These are phyloP conservation scores for Dipus sagitta DNA, from an alignment of 2,797 vertebrate genomes.

Conservation along the genomic window DNA sequence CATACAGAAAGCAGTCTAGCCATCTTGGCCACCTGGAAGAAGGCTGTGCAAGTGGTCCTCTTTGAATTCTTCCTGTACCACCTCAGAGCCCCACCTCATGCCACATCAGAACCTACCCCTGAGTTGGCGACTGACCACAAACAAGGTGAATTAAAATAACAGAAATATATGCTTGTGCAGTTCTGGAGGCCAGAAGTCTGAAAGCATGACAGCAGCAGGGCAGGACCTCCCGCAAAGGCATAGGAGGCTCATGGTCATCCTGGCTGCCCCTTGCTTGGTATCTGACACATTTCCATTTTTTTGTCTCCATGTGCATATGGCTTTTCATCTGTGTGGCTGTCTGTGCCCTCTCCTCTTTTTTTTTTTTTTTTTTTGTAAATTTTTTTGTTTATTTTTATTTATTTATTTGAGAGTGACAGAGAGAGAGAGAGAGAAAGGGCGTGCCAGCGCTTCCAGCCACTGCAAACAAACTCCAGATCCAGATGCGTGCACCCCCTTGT, in stretches of 20 bases:
- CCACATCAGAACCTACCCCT: neutral
- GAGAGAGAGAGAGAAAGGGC: too few relatives aligned
- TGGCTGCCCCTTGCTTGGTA: neutral
- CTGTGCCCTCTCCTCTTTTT: neutral
- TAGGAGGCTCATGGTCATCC: neutral
- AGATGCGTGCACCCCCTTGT: too few relatives aligned
- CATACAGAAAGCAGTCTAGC: neutral
- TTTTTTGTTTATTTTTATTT: too few relatives aligned
- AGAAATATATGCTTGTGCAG: neutral
- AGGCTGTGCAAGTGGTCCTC: neutral
- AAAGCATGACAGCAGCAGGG: neutral
- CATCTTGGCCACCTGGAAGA: too few relatives aligned
- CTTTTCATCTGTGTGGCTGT: neutral
- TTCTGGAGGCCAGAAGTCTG: neutral
- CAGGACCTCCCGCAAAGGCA: neutral
- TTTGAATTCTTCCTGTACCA: too few relatives aligned
- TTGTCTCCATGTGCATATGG: fast-evolving
- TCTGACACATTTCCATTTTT: neutral
- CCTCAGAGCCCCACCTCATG: neutral
- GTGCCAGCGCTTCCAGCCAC: too few relatives aligned
- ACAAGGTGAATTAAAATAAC: too few relatives aligned
- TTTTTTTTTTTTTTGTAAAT: too few relatives aligned
- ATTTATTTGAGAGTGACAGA: too few relatives aligned
- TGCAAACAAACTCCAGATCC: too few relatives aligned
- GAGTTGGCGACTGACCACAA: neutral